phyloP scores from a whole-genome alignment of 2,888 invertebrate species.

The Gymnocheta viridis region DNA sequence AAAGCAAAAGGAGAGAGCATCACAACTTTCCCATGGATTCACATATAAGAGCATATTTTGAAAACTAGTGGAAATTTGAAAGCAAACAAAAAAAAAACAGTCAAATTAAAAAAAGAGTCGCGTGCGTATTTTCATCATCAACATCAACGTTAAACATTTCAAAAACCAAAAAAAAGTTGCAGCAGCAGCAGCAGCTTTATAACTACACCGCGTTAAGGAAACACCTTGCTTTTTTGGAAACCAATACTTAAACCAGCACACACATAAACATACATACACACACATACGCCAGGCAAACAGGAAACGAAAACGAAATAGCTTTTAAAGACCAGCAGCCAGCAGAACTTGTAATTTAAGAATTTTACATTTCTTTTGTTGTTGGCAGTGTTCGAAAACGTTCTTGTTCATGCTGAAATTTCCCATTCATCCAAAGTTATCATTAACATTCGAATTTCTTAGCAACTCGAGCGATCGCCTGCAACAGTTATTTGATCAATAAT shows the following conservation, averaged over 20 bases:
- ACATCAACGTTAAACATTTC: constrained; percentile 51
- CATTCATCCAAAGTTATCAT: neutral
- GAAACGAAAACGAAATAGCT: constrained; percentile 20
- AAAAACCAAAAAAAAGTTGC: constrained; percentile 20
- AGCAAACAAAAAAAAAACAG: constrained; percentile 8
- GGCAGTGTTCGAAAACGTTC: neutral
- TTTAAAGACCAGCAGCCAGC: neutral
- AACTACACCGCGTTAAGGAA: constrained; percentile 61
- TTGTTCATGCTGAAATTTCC: constrained; percentile 25
- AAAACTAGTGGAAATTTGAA: constrained; percentile 36
- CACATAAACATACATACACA: neutral
- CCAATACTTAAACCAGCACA: constrained; percentile 23
- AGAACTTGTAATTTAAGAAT: neutral
- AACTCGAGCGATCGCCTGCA: neutral
- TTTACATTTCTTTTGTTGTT: constrained; percentile 17
- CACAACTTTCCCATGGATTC: too few relatives aligned
- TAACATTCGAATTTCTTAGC: constrained; percentile 14
- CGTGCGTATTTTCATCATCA: constrained; percentile 66
- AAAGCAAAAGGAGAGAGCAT: neutral
- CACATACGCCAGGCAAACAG: neutral
- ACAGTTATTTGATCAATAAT: constrained; percentile 39
- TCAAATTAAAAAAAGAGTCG: constrained; percentile 54
- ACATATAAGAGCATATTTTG: constrained; percentile 43
- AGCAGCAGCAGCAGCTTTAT: constrained; percentile 41
- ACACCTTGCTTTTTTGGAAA: constrained; percentile 66